A percentile compares a stretch with the other conserved stretches of the same genome.
Evolutionary conservation across 1,140 invertebrate genomes (phyloP).

Genomic region (Centruroides sculpturatus): DNA sequence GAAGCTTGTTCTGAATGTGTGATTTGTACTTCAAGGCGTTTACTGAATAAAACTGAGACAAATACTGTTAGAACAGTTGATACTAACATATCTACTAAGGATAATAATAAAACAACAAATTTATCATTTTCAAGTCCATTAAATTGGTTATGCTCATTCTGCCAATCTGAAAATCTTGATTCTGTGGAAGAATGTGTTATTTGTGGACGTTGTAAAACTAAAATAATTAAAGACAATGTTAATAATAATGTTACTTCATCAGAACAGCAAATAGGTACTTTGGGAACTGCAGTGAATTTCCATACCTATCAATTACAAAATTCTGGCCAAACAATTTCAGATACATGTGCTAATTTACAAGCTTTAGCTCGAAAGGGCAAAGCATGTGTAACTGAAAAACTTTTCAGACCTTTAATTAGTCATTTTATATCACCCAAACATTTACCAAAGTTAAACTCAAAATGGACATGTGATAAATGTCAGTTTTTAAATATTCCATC

Average conservation of each 20-base stretch:
- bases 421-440: constrained; percentile 14
- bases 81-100: no score
- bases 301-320: background rate
- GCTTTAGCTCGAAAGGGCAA: background rate
- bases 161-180: background rate
- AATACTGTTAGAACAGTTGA: background rate
- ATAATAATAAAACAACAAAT: no score
- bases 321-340: background rate
- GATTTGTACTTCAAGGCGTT: constrained; percentile 12
- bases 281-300: background rate
- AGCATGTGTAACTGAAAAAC: background rate
- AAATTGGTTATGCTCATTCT: background rate
- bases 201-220: background rate
- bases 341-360: background rate
- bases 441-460: constrained; percentile 15
- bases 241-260: background rate
- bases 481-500: constrained; percentile 23
- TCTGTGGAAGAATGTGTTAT: background rate
- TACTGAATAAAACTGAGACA: background rate
- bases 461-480: constrained; percentile 25
- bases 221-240: background rate
- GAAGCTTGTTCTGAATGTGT: constrained; percentile 21
- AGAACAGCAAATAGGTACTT: background rate
- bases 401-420: background rate
- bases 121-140: background rate